A percentile compares a stretch with the other conserved stretches of the same genome.
These are phyloP conservation scores for Anas bahamensis DNA, from an alignment of 2,797 vertebrate species.

Conservation along the genomic window DNA sequence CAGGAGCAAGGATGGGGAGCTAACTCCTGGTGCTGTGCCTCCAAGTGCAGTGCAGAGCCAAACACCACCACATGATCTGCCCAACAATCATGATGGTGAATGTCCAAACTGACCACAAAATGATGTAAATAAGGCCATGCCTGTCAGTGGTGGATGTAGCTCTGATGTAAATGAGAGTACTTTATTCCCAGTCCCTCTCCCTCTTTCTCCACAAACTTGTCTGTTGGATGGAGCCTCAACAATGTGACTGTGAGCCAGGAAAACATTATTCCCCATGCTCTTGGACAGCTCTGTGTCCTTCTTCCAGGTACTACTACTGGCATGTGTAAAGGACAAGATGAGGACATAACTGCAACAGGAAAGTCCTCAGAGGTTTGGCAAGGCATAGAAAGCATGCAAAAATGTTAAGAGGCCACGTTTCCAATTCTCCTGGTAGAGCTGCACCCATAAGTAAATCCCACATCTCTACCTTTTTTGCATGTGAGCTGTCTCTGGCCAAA, in stretches of 20 bases:
- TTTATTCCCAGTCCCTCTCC: background rate
- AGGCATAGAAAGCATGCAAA: background rate
- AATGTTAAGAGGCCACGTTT: background rate
- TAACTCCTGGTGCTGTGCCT: background rate
- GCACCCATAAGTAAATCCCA: background rate
- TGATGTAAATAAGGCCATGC: background rate
- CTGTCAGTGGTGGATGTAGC: background rate
- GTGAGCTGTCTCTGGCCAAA: background rate
- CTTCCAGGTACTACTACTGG: background rate
- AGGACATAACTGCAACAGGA: accelerated
- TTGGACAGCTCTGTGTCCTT: background rate
- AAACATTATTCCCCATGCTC: background rate
- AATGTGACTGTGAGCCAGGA: background rate
- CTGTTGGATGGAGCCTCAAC: background rate
- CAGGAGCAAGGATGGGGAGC: background rate
- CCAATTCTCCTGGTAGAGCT: background rate
- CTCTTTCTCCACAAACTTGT: background rate
- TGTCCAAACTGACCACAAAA: background rate
- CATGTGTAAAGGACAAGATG: background rate
- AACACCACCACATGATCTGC: accelerated
- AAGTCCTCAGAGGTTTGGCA: background rate
- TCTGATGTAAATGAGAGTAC: background rate
- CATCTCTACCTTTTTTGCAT: background rate
- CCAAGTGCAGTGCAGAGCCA: background rate
- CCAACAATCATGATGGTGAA: background rate